Conservation (phyloP, 2,888 invertebrate species). For the Eurois occulta region DNA sequence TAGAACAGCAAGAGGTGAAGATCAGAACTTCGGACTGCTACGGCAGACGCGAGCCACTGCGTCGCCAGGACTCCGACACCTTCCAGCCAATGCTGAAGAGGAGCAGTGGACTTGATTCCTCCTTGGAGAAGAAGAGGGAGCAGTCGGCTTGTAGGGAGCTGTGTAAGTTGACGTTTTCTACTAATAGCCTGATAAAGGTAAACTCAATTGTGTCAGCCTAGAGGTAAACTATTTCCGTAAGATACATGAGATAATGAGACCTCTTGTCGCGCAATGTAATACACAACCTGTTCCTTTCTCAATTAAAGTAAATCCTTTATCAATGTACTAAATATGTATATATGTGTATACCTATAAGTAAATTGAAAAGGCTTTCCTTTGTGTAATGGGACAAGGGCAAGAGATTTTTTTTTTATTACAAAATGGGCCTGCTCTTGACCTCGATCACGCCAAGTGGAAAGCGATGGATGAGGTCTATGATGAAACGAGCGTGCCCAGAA, state of each 20-base stretch:
- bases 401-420: no score
- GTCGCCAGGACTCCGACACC: slow-evolving; percentile 84
- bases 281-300: neutral
- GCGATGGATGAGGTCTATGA: no score
- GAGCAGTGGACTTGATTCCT: slow-evolving; percentile 83
- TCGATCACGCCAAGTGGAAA: no score
- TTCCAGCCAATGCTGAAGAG: slow-evolving; percentile 87
- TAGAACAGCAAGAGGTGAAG: slow-evolving; percentile 87
- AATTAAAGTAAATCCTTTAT: no score
- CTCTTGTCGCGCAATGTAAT: neutral
- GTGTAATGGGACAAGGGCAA: no score
- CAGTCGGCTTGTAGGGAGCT: slow-evolving; percentile 81
- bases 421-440: no score
- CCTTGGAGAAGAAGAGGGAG: slow-evolving; percentile 80
- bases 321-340: no score
- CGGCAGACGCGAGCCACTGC: slow-evolving; percentile 74
- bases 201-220: neutral
- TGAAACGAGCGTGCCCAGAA: no score
- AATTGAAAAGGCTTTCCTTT: no score
- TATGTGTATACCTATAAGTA: no score
- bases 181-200: neutral
- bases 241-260: neutral
- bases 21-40: slow-evolving; percentile 85
- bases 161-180: slow-evolving; percentile 74
- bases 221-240: neutral